These are phyloP conservation scores for Drosophila pectinifera DNA, from an alignment of 1,140 invertebrate genomes.

Conservation along the genomic window DNA sequence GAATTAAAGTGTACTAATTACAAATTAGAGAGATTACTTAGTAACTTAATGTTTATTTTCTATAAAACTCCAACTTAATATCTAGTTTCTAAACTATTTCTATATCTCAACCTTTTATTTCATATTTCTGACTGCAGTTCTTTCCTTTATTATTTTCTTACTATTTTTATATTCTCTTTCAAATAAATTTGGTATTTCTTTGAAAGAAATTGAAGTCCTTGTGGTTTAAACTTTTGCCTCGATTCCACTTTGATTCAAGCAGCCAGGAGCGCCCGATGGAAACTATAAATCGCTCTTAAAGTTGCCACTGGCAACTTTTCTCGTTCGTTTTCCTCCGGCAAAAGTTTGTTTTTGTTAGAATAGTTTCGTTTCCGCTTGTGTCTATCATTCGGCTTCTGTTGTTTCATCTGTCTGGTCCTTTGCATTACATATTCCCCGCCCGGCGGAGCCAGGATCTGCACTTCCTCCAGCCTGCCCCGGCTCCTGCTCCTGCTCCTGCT, in stretches of 20 bases:
- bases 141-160: slow-evolving; percentile 1
- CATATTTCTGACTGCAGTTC: background rate
- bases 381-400: slow-evolving; percentile 49
- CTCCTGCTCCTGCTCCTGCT: background rate
- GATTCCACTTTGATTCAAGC: slow-evolving; percentile 31
- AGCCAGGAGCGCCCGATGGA: background rate
- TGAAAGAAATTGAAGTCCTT: slow-evolving; percentile 5
- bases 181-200: background rate
- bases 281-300: slow-evolving; percentile 32
- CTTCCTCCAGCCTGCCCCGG: slow-evolving; percentile 8
- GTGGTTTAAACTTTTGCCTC: slow-evolving; percentile 18
- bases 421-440: slow-evolving; percentile 34
- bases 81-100: background rate
- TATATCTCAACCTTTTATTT: background rate
- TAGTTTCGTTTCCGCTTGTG: slow-evolving; percentile 45
- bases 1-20: background rate
- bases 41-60: background rate
- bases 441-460: slow-evolving; percentile 13
- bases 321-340: slow-evolving; percentile 33
- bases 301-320: slow-evolving; percentile 34
- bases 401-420: slow-evolving; percentile 45
- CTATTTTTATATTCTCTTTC: background rate
- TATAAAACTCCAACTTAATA: background rate
- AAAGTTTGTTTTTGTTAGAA: slow-evolving; percentile 44
- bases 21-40: background rate